phyloP scores from a whole-genome alignment of 2,797 vertebrate genomes.

The Macroramphosus scolopax region DNA sequence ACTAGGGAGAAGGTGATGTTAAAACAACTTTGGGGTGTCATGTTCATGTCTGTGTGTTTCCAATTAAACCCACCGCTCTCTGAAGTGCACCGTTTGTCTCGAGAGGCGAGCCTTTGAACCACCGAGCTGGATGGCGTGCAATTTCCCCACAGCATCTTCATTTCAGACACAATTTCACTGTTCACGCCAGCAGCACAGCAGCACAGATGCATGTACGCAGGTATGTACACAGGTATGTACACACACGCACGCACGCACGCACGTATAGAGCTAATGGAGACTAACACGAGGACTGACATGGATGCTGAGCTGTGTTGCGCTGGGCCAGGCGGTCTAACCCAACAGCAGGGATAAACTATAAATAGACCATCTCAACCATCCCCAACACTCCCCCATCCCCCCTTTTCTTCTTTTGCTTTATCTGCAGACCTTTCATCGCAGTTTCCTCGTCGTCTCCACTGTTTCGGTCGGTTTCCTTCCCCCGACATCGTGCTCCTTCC shows the following conservation, averaged over 20 bases:
- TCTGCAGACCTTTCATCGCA: slow-evolving; percentile 36
- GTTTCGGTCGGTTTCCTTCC: neutral
- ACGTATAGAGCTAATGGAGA: slow-evolving; percentile 45
- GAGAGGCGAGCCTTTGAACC: too few relatives aligned
- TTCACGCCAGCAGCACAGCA: too few relatives aligned
- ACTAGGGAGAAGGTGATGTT: neutral
- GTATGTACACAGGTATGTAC: neutral
- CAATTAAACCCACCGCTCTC: too few relatives aligned
- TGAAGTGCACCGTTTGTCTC: too few relatives aligned
- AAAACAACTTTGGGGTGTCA: neutral
- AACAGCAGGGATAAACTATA: slow-evolving; percentile 75
- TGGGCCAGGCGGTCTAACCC: slow-evolving; percentile 58
- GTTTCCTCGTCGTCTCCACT: neutral
- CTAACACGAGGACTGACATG: slow-evolving; percentile 68
- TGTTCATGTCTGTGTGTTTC: too few relatives aligned
- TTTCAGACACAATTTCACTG: slow-evolving; percentile 15
- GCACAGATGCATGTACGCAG: too few relatives aligned
- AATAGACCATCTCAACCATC: slow-evolving; percentile 66
- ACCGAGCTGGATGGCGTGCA: too few relatives aligned
- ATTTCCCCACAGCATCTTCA: slow-evolving; percentile 27
- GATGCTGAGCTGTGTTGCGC: slow-evolving; percentile 61
- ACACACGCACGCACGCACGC: too few relatives aligned
- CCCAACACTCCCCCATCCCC: slow-evolving; percentile 23
- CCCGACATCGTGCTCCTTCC: too few relatives aligned
- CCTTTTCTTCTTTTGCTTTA: slow-evolving; percentile 22